Evolutionary conservation across 2,888 invertebrate genomes (phyloP), one percentile per base, ranked within the genome.

Genomic region (Tenthredo livida): DNA sequence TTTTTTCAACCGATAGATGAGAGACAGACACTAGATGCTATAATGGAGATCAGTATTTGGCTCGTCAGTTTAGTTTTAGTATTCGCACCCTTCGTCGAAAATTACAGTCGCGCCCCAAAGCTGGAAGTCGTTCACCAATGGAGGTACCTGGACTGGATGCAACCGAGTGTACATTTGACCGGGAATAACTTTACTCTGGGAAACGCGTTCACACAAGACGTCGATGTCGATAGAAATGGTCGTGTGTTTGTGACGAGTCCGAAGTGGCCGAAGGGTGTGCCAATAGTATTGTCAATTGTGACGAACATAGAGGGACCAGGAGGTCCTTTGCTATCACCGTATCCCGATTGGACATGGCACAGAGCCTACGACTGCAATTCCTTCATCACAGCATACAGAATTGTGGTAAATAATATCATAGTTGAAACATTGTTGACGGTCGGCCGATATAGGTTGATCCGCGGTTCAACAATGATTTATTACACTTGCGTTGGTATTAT

Each of bases 211-310:
- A 89, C 92, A 10, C 93, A 93, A 87, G 93, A 93, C 75, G 92
- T 93, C 10, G 93, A 92, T 84, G 86, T 93, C 77, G 93, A 93
- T 85, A 89, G 85, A 54, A 86, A 86, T 12, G 93, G 93, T 9
- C 90, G 93, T 40, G 86, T 93, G 58, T 93, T 93, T 86, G 92
- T 93, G n/a, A 93, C 93, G 37, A 92, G 90, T 85, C 93, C 93
- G 15, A 92, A 92, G 86, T 93, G 93, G 93, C 88, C 92, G 61
- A 88, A 90, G 1, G 93, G 93, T 84, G 91, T 91, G 25, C 93
- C 93, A 78, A 91, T 93, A 88, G 90, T 91, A 25, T 88, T 93
- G 85, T 93, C 93, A 43, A 85, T 91, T 85, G 87, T 93, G 80
- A 91, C 93, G 73, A 87, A 89, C 61, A 65, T 83, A 40, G 85